Percentiles rank a stretch among this genome's conserved stretches.
Conservation (phyloP, 23 tunicate species). For the Ciona savignyi region DNA sequence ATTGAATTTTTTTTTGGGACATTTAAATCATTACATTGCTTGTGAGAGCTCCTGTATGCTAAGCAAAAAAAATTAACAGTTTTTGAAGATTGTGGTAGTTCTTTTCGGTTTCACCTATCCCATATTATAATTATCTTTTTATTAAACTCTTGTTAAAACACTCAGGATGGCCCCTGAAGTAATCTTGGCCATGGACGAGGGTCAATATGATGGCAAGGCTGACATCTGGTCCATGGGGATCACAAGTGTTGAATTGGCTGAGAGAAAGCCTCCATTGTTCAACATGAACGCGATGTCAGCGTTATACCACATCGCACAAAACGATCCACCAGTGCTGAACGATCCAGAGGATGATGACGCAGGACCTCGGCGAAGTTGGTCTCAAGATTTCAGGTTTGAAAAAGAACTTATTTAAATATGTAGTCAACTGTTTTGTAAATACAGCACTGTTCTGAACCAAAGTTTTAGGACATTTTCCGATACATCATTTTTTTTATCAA, state of each 20-base stretch:
- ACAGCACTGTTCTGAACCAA: too few species aligned
- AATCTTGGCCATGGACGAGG: conserved; percentile 96
- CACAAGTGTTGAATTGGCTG: conserved; percentile 81
- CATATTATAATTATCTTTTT: too few species aligned
- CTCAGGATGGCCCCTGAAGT: conserved; percentile 98
- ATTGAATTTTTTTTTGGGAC: too few species aligned
- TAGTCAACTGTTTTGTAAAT: too few species aligned
- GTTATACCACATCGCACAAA: conserved; percentile 90
- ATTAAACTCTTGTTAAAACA: neutral
- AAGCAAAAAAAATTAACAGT: too few species aligned
- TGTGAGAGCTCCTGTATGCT: too few species aligned
- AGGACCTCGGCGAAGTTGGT: conserved; percentile 43
- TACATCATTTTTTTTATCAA: too few species aligned
- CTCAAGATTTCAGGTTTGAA: conserved; percentile 65
- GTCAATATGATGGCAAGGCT: conserved; percentile 94
- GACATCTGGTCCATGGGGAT: conserved; percentile 99
- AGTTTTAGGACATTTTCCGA: too few species aligned
- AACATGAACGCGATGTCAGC: conserved; percentile 99
- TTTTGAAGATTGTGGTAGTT: too few species aligned
- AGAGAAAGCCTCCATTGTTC: conserved; percentile 86
- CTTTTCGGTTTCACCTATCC: too few species aligned
- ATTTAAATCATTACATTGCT: too few species aligned
- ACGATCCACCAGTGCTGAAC: conserved; percentile 70
- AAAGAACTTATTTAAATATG: too few species aligned
- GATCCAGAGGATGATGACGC: conserved; percentile 39